Evolutionary conservation across 2,888 invertebrate species (phyloP), one percentile per base, ranked within the genome.

Genomic region (Zonitis immaculata): DNA sequence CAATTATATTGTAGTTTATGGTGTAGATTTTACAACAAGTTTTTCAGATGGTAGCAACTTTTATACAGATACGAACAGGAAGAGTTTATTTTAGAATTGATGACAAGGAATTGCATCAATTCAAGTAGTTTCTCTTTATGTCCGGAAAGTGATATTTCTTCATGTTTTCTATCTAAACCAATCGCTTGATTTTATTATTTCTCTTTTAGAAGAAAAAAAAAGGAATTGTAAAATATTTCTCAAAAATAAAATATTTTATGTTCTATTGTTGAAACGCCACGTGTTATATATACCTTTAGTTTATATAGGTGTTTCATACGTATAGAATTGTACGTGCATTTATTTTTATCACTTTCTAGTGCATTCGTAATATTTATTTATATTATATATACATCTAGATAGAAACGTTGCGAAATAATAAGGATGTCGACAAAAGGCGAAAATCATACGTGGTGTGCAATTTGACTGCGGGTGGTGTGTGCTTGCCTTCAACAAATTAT

Each of bases 371-470:
- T n/a, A n/a, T n/a, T n/a, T n/a, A n/a, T n/a, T n/a, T n/a, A n/a
- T n/a, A n/a, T n/a, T n/a, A n/a, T n/a, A n/a, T 39, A 25, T 20
- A 2, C 27, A 49, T 44, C 14, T 27, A 14, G 49, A 12, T 30
- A 44, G 9, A 28, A 59, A 16, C 58, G 58, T 47, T n/a, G n/a
- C 51, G 56, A 45, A 35, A 45, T 45, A 52, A 56, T 57, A 52
- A 63, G 64, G 65, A 64, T 65, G 58, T 62, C 50, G 56, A 58
- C 54, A 60, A 62, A 65, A 60, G 61, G 61, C 52, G 49, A 57
- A 35, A 63, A 47, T 56, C 50, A 53, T 59, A 64, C 64, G 65
- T 63, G 65, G 59, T 56, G 44, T 61, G 62, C 62, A 63, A 65
- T 59, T 57, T 58, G 52, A 56, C 55, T 57, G 54, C 60, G 61